These are phyloP conservation scores for Atta cephalotes DNA, from an alignment of 1,140 invertebrate species.

Conservation along the genomic window DNA sequence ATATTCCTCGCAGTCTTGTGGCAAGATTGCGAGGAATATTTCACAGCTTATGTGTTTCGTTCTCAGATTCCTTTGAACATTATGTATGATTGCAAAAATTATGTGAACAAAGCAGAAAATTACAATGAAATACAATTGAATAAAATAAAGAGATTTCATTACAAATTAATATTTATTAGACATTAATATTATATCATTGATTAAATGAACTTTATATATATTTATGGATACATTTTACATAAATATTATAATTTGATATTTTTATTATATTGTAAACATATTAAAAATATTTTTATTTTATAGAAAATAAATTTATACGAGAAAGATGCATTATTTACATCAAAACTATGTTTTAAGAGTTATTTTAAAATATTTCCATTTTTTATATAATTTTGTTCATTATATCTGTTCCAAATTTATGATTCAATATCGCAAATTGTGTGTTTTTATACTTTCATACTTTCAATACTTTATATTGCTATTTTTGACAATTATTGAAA, in stretches of 20 bases:
- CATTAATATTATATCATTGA: neutral
- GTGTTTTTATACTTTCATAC: neutral
- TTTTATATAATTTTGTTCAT: neutral
- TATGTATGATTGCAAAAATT: neutral
- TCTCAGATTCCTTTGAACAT: neutral
- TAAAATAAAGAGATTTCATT: neutral
- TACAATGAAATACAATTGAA: neutral
- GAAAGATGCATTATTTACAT: neutral
- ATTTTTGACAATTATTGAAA: slow-evolving; percentile 12
- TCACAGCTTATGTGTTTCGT: slow-evolving; percentile 30
- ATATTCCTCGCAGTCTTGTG: slow-evolving; percentile 51
- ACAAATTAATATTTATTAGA: slow-evolving; percentile 6
- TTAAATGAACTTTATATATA: neutral
- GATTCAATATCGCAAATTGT: neutral
- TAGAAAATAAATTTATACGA: neutral
- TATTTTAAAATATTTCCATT: neutral
- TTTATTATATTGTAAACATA: neutral
- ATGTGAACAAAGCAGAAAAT: neutral
- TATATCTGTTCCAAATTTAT: neutral
- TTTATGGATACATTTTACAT: neutral
- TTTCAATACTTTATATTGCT: neutral
- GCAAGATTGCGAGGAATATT: slow-evolving; percentile 19
- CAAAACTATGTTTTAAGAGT: neutral
- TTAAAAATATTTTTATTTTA: neutral
- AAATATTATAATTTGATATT: slow-evolving; percentile 1